Evolutionary conservation across 2,797 vertebrate genomes (phyloP), one percentile per base, ranked within the genome.

Genomic region (Falco rusticolus): DNA sequence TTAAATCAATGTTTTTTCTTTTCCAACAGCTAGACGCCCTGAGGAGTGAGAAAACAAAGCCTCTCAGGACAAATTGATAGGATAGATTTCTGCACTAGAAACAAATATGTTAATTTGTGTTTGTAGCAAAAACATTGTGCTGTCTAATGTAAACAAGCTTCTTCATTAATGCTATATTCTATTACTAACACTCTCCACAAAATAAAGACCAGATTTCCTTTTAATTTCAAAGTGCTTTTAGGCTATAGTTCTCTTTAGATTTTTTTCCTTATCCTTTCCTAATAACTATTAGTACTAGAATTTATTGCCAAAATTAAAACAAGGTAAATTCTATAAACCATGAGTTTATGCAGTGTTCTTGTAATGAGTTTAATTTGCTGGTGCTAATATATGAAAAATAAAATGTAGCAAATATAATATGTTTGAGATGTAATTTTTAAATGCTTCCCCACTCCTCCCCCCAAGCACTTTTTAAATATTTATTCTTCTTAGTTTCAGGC

Each of bases 61-160:
- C 70, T 92, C 61, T 75, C 68, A 89, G 86, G 71, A 75, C 61
- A 94, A 90, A 90, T 61, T 90, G 77, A 33, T 90, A 70, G 57
- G 63, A 89, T 84, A 60, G 90, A 90, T 93, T 93, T 93, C 68
- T 89, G 47, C 66, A 29, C 54, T 68, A 68, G 90, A 89, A 95
- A 90, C 37, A 89, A 92, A 90, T 64, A 53, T 48, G 82, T 94
- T 84, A 82, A 94, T 96, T 93, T 94, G 51, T 82, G 75, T 78
- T 85, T 87, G 47, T 65, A 71, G 61, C 43, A 92, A 86, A 92
- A 89, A n/a, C 57, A 65, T 68, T 41, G 24, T 51, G 21, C 34
- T 91, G 63, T 26, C 56, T 89, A 60, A 92, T 72, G n/a, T 28
- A 87, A 92, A 29, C 15, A 85, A 13, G 7, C 45, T 56, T 68